phyloP scores from a whole-genome alignment of 2,113 vertebrate species.

The Tyrannus savana region DNA sequence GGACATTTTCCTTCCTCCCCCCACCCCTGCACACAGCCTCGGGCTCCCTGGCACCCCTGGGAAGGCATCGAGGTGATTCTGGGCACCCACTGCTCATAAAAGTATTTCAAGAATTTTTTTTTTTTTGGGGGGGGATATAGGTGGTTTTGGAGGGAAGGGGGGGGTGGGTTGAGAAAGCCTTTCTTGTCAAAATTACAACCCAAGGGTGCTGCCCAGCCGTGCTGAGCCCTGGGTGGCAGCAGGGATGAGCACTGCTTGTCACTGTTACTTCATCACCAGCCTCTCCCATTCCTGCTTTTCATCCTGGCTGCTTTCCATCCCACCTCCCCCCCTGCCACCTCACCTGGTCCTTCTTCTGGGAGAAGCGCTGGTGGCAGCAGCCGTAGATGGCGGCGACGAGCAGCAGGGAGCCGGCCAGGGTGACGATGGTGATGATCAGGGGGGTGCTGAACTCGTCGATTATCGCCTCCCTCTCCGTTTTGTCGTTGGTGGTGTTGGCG shows the following conservation, averaged over 20 bases:
- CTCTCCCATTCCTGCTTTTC: background rate
- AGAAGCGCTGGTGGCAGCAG: conserved; percentile 80
- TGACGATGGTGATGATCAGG: conserved; percentile 80
- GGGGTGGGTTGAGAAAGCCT: background rate
- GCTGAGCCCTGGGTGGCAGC: background rate
- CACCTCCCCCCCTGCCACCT: background rate
- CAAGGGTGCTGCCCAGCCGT: background rate
- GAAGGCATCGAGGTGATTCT: background rate
- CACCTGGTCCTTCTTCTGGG: conserved; percentile 81
- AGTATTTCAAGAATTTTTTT: background rate
- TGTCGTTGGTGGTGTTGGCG: conserved; percentile 29
- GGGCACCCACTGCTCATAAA: background rate
- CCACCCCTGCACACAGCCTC: background rate
- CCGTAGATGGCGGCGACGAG: conserved; percentile 74
- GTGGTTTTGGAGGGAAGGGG: background rate
- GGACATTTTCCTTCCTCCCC: rapidly evolving
- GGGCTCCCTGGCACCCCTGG: background rate
- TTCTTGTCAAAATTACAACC: background rate
- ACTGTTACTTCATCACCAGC: background rate
- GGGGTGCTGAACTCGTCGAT: conserved; percentile 75
- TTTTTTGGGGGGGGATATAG: background rate
- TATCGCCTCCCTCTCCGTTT: background rate
- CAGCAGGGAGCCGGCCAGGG: conserved; percentile 76
- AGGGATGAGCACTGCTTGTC: background rate
- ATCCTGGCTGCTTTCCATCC: background rate